Evolutionary conservation across 2,113 vertebrate genomes (phyloP), one percentile per base, ranked within the genome.

Genomic region (Penelope pileata): DNA sequence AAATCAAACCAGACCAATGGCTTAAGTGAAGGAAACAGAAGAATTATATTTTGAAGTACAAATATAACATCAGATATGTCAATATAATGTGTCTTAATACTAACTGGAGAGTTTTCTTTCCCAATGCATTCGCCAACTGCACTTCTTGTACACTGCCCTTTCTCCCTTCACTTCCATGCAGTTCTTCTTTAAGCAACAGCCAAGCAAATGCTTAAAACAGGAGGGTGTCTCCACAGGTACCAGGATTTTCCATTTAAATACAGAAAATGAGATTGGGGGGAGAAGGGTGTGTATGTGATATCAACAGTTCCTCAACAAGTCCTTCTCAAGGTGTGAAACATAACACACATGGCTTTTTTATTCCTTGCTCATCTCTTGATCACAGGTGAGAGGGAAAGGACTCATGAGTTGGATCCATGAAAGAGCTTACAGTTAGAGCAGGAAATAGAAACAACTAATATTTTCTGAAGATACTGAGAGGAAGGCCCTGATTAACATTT

Each of bases 231-330:
- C 76, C 43, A 62, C 27, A 40, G 32, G 36, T 85, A 76, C 82
- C 82, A 91, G 32, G 91, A 90, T 64, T 69, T 95, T 63, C 47
- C 51, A 90, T 82, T 93, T 78, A 93, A 92, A 72, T 75, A 92
- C 1, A 50, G 64, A 42, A 97, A 96, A 91, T 30, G 7, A 92
- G 43, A 32, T 27, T 29, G 58, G 32, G 22, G 11, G 4, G 84
- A 38, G 27, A 13, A 7, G 16, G 45, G 45, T 14, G 16, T 17
- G 17, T 32, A 19, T 56, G 30, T 56, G 53, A 32, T 79, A 78
- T 62, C 74, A 75, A 66, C 89, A 83, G 40, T 12, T 47, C 24
- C n/a, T 91, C 92, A 60, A 73, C 17, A 42, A 90, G 23, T 32
- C 27, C 30, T 95, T 94, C 58, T 90, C 62, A 51, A 88, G 58